phyloP scores from a whole-genome alignment of 2,888 invertebrate species.

The Pocota personata region DNA sequence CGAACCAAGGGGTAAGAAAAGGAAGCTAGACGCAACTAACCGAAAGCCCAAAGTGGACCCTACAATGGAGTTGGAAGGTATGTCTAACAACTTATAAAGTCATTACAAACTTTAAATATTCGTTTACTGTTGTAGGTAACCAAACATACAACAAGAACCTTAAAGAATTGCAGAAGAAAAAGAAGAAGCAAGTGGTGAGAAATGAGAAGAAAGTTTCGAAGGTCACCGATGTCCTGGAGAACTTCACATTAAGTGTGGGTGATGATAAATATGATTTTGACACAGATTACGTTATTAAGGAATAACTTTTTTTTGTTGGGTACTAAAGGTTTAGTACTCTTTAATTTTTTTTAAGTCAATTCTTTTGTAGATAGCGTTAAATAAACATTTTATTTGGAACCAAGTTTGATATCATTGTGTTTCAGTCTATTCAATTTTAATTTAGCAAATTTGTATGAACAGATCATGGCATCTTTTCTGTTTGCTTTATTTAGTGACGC shows the following conservation, averaged over 20 bases:
- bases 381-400: slow-evolving; percentile 33
- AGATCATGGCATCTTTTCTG: too few relatives aligned
- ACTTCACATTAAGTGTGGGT: slow-evolving; percentile 78
- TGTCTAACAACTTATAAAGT: neutral
- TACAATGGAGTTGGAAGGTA: slow-evolving; percentile 88
- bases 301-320: slow-evolving; percentile 39
- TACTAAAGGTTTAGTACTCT: slow-evolving; percentile 13
- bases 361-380: slow-evolving; percentile 30
- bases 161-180: slow-evolving; percentile 84
- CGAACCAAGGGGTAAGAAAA: slow-evolving; percentile 77
- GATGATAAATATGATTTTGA: slow-evolving; percentile 81
- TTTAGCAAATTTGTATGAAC: too few relatives aligned
- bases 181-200: slow-evolving; percentile 84
- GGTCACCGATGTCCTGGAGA: slow-evolving; percentile 87
- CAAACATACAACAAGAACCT: slow-evolving; percentile 85
- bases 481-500: too few relatives aligned
- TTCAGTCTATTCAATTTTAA: too few relatives aligned
- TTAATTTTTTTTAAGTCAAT: slow-evolving; percentile 20
- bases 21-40: slow-evolving; percentile 76
- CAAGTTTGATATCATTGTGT: neutral
- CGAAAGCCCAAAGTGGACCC: slow-evolving; percentile 85
- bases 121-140: slow-evolving; percentile 78
- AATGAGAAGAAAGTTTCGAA: slow-evolving; percentile 86
- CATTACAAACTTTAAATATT: neutral
- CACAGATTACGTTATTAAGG: slow-evolving; percentile 79